Evolutionary conservation across 2,888 invertebrate species (phyloP), one percentile per base, ranked within the genome.

Genomic region (Onchidella celtica): DNA sequence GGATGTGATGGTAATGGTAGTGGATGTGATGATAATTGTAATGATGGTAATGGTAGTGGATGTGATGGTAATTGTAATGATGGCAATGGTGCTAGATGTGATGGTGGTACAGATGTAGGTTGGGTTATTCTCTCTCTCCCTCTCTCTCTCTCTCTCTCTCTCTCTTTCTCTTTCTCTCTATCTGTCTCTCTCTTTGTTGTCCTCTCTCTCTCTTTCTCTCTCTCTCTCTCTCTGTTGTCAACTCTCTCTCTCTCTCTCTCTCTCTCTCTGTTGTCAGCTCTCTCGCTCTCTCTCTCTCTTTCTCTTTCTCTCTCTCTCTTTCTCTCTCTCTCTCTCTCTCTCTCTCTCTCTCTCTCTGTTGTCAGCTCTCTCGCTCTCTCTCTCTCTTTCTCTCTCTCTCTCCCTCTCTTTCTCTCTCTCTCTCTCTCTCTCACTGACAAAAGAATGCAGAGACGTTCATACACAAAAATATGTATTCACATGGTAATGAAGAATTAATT

Each of bases 141-240:
- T 29, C 32, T 68, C 68, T 68, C 68, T 68, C 68, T 68, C 68
- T 17, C 68, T 68, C 68, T 68, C 68, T 68, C 68, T 68, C 32
- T 68, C 68, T 11, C 68, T 68, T 32, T 68, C 68, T 68, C 34
- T 32, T 11, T 68, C 68, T 47, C 47, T 47, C 17, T 47, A 6
- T 47, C 47, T 47, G 17, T 47, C 47, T 47, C 9, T 47, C 47
- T 11, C 47, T 17, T 47, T 17, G 6, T 47, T 47, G 6, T 47
- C 17, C 17, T 47, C 17, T 47, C 9, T 47, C 47, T 47, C 9
- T 47, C 47, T 11, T 6, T 17, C 17, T 47, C 9, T 47, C 47
- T 47, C 47, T 47, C 47, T 47, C 47, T 47, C 47, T 17, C 47
- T 47, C 47, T 11, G 9, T 47, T 47, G 6, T 17, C 29, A 17